Conservation (phyloP, 2,888 invertebrate genomes). For the Drosophila mimetica region DNA sequence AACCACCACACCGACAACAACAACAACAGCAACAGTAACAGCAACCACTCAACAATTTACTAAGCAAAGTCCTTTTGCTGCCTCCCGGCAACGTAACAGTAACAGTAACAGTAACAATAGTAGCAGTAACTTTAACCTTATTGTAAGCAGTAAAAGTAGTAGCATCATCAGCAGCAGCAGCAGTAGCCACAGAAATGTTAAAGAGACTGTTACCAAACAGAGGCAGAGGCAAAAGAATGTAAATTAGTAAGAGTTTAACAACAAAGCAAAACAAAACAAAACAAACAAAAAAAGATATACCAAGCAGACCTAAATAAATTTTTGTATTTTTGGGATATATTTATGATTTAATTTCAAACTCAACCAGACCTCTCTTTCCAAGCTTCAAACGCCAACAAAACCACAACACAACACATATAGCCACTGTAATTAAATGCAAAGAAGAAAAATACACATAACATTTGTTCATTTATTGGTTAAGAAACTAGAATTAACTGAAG, state of each 20-base stretch:
- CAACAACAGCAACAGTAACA: conserved; percentile 34
- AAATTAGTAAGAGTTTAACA: conserved; percentile 33
- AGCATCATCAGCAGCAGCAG: conserved; percentile 28
- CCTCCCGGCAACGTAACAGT: conserved; percentile 43
- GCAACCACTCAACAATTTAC: conserved; percentile 35
- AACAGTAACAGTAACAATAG: conserved; percentile 41
- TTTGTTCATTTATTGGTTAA: conserved; percentile 43
- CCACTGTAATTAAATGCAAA: conserved; percentile 65
- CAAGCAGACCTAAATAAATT: conserved; percentile 40
- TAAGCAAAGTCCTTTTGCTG: conserved; percentile 32
- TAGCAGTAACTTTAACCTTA: conserved; percentile 33
- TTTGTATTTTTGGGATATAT: conserved; percentile 41
- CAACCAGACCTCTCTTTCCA: conserved; percentile 30
- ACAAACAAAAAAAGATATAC: conserved; percentile 16
- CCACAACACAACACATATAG: conserved; percentile 43
- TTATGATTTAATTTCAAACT: conserved; percentile 27
- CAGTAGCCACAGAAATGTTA: conserved; percentile 49
- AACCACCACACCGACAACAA: conserved; percentile 40
- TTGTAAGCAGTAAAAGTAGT: conserved; percentile 43
- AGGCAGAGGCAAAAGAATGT: conserved; percentile 39
- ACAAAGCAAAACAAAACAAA: background rate
- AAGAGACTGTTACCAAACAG: conserved; percentile 49
- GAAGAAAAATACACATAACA: conserved; percentile 26
- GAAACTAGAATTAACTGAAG: conserved; percentile 16
- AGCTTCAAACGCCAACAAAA: conserved; percentile 38